phyloP scores from a whole-genome alignment of 1,140 invertebrate genomes.

The Andricus grossulariae region DNA sequence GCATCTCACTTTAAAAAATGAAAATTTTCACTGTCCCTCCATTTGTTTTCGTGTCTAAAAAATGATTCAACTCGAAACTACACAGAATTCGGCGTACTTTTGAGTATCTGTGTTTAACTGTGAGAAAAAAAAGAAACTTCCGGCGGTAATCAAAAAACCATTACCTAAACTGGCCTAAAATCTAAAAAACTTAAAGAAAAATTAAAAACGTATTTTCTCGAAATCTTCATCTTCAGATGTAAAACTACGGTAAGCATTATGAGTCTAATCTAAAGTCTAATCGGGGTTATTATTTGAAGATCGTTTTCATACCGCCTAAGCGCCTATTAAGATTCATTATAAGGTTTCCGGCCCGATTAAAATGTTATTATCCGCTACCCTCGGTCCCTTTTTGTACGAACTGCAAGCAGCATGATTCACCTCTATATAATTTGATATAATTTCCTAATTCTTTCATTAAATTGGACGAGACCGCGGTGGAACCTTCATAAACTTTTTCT shows the following conservation, averaged over 20 bases:
- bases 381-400: background rate
- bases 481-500: background rate
- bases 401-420: background rate
- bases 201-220: background rate
- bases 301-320: background rate
- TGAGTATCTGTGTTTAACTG: background rate
- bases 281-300: background rate
- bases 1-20: too few species aligned
- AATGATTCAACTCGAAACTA: too few species aligned
- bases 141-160: background rate
- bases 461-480: background rate
- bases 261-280: background rate
- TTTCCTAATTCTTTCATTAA: background rate
- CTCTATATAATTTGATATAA: conserved; percentile 2
- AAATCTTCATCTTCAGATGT: background rate
- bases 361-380: conserved; percentile 10
- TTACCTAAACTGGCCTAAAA: background rate
- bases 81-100: too few species aligned
- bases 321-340: background rate
- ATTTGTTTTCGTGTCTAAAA: too few species aligned
- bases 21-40: too few species aligned
- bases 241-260: background rate
- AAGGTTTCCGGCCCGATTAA: background rate
- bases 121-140: background rate
- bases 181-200: background rate